These are phyloP conservation scores for Silurus meridionalis DNA, from an alignment of 2,113 vertebrate species.

Conservation along the genomic window DNA sequence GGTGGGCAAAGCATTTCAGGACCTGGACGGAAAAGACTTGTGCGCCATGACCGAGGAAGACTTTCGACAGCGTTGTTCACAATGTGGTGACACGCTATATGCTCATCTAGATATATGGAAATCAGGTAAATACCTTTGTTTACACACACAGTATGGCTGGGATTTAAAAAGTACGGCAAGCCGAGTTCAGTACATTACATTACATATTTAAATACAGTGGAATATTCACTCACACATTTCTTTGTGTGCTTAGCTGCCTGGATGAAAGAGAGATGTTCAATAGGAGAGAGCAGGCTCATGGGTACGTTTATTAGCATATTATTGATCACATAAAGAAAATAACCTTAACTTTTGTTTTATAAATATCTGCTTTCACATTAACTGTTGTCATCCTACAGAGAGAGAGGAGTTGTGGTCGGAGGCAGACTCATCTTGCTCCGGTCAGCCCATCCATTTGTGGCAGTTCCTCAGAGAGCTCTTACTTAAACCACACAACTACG, in stretches of 20 bases:
- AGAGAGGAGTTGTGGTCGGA: slow-evolving; percentile 82
- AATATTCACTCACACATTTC: not conserved
- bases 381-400: slow-evolving; percentile 55
- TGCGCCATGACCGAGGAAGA: slow-evolving; percentile 92
- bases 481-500: slow-evolving; percentile 91
- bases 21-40: slow-evolving; percentile 87
- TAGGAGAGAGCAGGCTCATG: slow-evolving; percentile 65
- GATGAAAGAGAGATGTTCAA: slow-evolving; percentile 89
- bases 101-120: slow-evolving; percentile 99
- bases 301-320: slow-evolving; percentile 51
- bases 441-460: slow-evolving; percentile 97
- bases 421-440: slow-evolving; percentile 88
- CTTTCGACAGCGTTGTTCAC: slow-evolving; percentile 85
- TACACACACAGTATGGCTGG: not conserved
- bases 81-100: slow-evolving; percentile 87
- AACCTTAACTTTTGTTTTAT: not conserved
- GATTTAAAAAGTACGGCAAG: not conserved
- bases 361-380: not conserved
- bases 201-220: too few relatives aligned
- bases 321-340: not conserved
- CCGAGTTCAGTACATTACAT: not conserved
- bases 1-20: slow-evolving; percentile 89
- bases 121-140: slow-evolving; percentile 78
- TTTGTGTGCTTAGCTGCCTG: slow-evolving; percentile 80
- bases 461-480: slow-evolving; percentile 95